Evolutionary conservation across 2,113 vertebrate species (phyloP).

Genomic region (Leucosticte australis): DNA sequence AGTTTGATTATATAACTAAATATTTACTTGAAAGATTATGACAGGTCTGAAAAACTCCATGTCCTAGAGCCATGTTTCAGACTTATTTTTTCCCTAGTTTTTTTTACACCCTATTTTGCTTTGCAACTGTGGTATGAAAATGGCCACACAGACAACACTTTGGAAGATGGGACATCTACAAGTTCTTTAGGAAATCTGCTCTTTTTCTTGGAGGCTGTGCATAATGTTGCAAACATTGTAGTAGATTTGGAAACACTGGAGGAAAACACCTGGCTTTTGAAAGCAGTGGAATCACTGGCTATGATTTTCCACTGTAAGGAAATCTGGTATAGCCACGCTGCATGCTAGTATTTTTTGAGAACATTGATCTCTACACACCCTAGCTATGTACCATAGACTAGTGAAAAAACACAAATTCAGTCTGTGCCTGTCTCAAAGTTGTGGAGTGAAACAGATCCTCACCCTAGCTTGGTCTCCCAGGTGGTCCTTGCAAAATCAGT

Average conservation of each 20-base stretch:
- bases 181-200: not conserved
- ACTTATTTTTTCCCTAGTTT: not conserved
- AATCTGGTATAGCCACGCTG: not conserved
- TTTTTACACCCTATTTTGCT: not conserved
- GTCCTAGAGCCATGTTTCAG: not conserved
- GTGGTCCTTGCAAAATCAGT: not conserved
- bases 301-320: not conserved
- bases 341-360: not conserved
- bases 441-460: not conserved
- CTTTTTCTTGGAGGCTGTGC: not conserved
- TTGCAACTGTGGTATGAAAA: not conserved
- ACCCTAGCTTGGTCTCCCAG: not conserved
- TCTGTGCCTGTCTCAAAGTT: not conserved
- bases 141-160: not conserved
- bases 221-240: not conserved
- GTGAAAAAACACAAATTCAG: not conserved
- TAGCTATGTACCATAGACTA: accelerated
- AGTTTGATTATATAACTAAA: not conserved
- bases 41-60: not conserved
- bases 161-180: not conserved
- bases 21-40: not conserved
- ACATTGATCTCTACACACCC: accelerated
- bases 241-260: not conserved
- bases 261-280: not conserved
- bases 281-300: not conserved